phyloP scores from a whole-genome alignment of 2,888 invertebrate genomes.

The Chrysopilus asiliformis region DNA sequence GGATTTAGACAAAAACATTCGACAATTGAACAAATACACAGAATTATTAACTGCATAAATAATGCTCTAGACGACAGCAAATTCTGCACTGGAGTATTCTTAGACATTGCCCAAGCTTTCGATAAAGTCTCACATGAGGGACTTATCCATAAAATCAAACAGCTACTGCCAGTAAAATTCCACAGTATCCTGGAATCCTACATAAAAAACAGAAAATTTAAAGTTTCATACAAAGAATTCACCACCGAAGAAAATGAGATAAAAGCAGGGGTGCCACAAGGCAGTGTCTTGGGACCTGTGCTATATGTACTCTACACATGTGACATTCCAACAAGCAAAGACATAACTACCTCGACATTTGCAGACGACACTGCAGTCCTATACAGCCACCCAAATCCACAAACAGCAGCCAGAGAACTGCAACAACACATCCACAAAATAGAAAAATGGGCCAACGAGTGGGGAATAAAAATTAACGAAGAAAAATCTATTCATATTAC shows the following conservation, averaged over 20 bases:
- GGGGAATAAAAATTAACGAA: no score
- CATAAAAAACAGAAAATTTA: not conserved
- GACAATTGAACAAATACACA: not conserved
- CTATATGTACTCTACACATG: not conserved
- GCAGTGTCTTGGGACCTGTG: not conserved
- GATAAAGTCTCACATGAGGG: slow-evolving; percentile 2
- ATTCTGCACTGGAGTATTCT: not conserved
- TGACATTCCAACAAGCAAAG: no score
- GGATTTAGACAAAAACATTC: not conserved
- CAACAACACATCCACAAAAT: no score
- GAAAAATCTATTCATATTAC: no score
- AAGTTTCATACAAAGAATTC: not conserved
- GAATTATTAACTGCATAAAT: not conserved
- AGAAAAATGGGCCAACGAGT: no score
- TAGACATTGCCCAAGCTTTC: not conserved
- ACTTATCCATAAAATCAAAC: slow-evolving; percentile 1
- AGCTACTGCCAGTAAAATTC: no score
- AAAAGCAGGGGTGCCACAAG: not conserved
- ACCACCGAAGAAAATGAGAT: not conserved
- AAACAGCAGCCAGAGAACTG: no score
- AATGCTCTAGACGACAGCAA: not conserved
- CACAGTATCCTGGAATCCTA: not conserved
- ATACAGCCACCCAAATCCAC: no score
- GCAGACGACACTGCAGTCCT: no score
- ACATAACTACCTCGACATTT: no score